Evolutionary conservation across 2,113 vertebrate genomes (phyloP).

Genomic region (Sporophila hypoxantha): DNA sequence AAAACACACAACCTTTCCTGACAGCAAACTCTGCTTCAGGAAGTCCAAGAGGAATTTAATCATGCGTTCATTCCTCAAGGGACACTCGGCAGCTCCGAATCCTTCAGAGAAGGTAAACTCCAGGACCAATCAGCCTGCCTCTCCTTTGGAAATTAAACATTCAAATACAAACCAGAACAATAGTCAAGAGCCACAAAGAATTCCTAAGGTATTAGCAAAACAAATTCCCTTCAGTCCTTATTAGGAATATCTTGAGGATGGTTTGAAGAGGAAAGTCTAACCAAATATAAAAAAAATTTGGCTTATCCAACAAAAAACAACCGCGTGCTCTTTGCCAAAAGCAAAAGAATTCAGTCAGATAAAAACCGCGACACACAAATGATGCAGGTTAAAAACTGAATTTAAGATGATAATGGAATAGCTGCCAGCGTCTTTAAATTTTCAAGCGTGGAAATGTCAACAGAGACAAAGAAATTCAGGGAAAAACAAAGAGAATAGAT

Average conservation of each 20-base stretch:
- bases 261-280: slow-evolving; percentile 36
- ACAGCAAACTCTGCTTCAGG: neutral
- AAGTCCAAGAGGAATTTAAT: neutral
- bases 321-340: neutral
- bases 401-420: slow-evolving; percentile 36
- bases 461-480: slow-evolving; percentile 38
- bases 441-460: slow-evolving; percentile 48
- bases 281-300: slow-evolving; percentile 36
- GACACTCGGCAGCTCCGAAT: neutral
- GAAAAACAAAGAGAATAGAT: slow-evolving; percentile 47
- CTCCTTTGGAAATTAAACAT: slow-evolving; percentile 8
- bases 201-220: slow-evolving; percentile 58
- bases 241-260: slow-evolving; percentile 45
- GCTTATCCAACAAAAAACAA: slow-evolving; percentile 34
- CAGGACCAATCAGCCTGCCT: neutral
- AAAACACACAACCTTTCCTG: neutral
- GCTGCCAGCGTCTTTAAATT: slow-evolving; percentile 40
- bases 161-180: slow-evolving; percentile 36
- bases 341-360: slow-evolving; percentile 36
- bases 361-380: neutral
- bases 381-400: slow-evolving; percentile 46
- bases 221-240: slow-evolving; percentile 52
- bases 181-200: slow-evolving; percentile 35
- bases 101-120: slow-evolving; percentile 7
- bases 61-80: neutral